These are phyloP conservation scores for Hirtodrosophila cameraria DNA, from an alignment of 2,888 invertebrate species.

Conservation along the genomic window DNA sequence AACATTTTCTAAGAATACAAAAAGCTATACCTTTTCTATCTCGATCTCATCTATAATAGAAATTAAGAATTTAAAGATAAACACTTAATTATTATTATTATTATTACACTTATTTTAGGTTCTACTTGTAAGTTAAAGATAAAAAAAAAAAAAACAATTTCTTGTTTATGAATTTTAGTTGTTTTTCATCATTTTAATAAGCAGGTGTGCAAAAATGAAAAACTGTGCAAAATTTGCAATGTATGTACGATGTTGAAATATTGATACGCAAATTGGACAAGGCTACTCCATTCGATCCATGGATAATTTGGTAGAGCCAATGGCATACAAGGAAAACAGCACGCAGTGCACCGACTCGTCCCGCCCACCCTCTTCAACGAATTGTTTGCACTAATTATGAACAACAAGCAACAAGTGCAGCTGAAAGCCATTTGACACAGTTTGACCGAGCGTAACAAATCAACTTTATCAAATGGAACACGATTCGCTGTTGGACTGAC, in stretches of 20 bases:
- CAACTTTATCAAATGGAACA: constrained; percentile 61
- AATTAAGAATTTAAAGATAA: no score
- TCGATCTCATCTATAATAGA: no score
- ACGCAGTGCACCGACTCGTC: neutral
- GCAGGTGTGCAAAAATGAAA: neutral
- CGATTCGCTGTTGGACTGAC: constrained; percentile 43
- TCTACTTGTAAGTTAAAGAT: no score
- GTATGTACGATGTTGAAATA: constrained; percentile 21
- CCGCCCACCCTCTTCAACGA: neutral
- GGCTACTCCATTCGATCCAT: constrained; percentile 45
- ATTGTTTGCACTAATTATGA: constrained; percentile 43
- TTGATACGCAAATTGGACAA: constrained; percentile 57
- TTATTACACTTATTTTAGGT: no score
- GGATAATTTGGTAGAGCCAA: constrained; percentile 61
- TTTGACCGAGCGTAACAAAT: constrained; percentile 76
- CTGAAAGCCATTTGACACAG: constrained; percentile 75
- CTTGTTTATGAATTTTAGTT: neutral
- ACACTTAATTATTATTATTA: no score
- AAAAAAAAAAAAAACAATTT: neutral
- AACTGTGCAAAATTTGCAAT: neutral
- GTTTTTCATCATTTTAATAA: no score
- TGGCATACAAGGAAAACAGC: constrained; percentile 13
- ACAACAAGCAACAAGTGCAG: constrained; percentile 55
- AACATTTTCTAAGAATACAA: no score
- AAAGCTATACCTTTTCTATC: no score